Percentiles rank a stretch among this genome's conserved stretches.
Evolutionary conservation across 2,888 invertebrate species (phyloP).

Genomic region (Parnassius mnemosyne): DNA sequence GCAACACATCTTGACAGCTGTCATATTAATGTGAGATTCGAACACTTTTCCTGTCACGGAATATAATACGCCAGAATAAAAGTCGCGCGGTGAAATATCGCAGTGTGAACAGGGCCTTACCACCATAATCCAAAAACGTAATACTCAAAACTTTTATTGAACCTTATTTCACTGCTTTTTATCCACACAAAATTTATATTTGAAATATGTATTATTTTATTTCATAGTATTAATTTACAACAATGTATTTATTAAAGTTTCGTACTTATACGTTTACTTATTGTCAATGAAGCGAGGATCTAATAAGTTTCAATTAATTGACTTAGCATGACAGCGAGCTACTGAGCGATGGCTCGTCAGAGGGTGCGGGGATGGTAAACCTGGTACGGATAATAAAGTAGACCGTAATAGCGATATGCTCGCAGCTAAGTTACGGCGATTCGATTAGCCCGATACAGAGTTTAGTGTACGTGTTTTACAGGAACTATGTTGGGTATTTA

Average conservation of each 20-base stretch:
- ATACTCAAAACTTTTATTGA: too few species aligned
- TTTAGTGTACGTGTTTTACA: slow-evolving; percentile 58
- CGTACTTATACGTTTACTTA: slow-evolving; percentile 28
- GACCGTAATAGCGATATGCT: slow-evolving; percentile 59
- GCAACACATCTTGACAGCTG: too few species aligned
- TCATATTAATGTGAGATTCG: too few species aligned
- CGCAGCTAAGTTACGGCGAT: slow-evolving; percentile 60
- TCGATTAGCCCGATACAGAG: slow-evolving; percentile 62
- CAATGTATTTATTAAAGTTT: slow-evolving; percentile 26
- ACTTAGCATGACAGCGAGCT: slow-evolving; percentile 34
- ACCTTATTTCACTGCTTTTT: too few species aligned
- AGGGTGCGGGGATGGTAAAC: slow-evolving; percentile 43
- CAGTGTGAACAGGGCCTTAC: too few species aligned
- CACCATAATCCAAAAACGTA: too few species aligned
- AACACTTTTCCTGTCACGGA: too few species aligned
- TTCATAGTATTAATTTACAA: too few species aligned
- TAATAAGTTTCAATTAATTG: slow-evolving; percentile 44
- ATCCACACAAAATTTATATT: too few species aligned
- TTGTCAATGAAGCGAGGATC: slow-evolving; percentile 17
- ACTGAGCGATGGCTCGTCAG: slow-evolving; percentile 39
- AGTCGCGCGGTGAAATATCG: too few species aligned
- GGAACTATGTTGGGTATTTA: slow-evolving; percentile 51
- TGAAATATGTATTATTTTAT: too few species aligned
- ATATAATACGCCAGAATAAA: too few species aligned
- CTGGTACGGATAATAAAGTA: slow-evolving; percentile 60